Base-by-base conservation (phyloP, 2,888 invertebrate species). In the Osedax frankpressi region DNA sequence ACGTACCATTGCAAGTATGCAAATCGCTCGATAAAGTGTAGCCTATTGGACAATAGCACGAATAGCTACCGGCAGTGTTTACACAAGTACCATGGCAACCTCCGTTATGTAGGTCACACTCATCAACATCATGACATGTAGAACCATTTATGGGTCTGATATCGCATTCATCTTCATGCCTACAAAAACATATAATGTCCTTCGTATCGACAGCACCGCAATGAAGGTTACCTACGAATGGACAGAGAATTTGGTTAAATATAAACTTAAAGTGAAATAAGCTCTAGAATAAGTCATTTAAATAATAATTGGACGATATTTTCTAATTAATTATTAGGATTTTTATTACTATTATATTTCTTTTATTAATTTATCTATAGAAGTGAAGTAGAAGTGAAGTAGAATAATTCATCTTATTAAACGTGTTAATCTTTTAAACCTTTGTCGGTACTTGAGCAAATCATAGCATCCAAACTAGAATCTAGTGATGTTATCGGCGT, bases 171-270 rank as follows among this genome's bases (percentile, higher is more conserved):
- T 28, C n/a, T 11, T 69, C 30, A 69, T n/a, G 24, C 25, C 69
- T 28, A 69, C 69, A 69, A 29, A 69, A 69, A 29, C 69, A 69
- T 29, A 69, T 69, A 28, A 25, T 69, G 19, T 69, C 69, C n/a
- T 69, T 69, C 25, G 69, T 69, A 29, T 28, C 29, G 3, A 69
- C 69, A 28, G 28, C 28, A 25, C 69, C 69, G 69, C 69, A 69
- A n/a, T 44, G 44, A 11, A 44, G 19, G 6, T 44, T 44, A 11
- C 44, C 44, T 44, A 44, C n/a, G n/a, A n/a, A n/a, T n/a, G n/a
- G n/a, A n/a, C n/a, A n/a, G n/a, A n/a, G n/a, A n/a, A n/a, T 44
- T 44, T 19, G 19, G 19, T 44, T 44, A 44, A 44, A 11, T 44
- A 44, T 44, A 44, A 44, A 44, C 19, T 6, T 44, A 44, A 44